Conservation (phyloP, 2,888 invertebrate genomes). For the Eupithecia subumbrata region DNA sequence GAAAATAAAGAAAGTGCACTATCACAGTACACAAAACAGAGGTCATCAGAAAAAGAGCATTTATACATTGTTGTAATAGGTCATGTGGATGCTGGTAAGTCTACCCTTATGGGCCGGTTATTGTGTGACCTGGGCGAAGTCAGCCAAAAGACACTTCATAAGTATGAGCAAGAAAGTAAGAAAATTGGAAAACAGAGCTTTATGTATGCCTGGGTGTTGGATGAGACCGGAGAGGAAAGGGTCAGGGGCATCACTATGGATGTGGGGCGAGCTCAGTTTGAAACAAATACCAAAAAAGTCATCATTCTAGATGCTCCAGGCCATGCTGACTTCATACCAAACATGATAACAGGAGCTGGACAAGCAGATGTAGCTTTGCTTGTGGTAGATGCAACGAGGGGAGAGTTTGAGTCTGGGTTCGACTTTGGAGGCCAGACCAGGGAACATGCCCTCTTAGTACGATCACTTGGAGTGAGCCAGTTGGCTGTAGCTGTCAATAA, state of each 20-base stretch:
- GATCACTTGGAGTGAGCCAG: constrained; percentile 95
- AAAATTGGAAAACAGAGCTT: constrained; percentile 99
- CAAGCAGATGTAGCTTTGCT: constrained; percentile 99
- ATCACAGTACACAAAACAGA: constrained; percentile 88
- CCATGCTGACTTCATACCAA: constrained; percentile 99
- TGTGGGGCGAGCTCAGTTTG: constrained; percentile 96
- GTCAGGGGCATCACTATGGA: constrained; percentile 99
- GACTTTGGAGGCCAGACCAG: constrained; percentile 98
- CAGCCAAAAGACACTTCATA: constrained; percentile 94
- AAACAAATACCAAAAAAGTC: constrained; percentile 92
- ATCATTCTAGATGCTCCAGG: constrained; percentile 98
- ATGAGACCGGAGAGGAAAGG: constrained; percentile 99
- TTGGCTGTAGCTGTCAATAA: constrained; percentile 98
- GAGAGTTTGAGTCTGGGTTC: constrained; percentile 99
- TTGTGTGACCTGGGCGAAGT: constrained; percentile 94
- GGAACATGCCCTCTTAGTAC: constrained; percentile 97
- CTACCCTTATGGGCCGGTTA: constrained; percentile 98
- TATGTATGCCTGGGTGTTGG: constrained; percentile 99
- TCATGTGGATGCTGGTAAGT: constrained; percentile 99
- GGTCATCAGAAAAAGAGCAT: constrained; percentile 92
- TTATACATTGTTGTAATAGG: constrained; percentile 96
- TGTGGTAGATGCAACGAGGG: constrained; percentile 97
- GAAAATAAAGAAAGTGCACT: constrained; percentile 85
- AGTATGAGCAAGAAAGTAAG: constrained; percentile 98
- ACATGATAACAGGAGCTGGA: constrained; percentile 99